Evolutionary conservation across 2,888 invertebrate genomes (phyloP).

Genomic region (Ceratothoa steindachneri): DNA sequence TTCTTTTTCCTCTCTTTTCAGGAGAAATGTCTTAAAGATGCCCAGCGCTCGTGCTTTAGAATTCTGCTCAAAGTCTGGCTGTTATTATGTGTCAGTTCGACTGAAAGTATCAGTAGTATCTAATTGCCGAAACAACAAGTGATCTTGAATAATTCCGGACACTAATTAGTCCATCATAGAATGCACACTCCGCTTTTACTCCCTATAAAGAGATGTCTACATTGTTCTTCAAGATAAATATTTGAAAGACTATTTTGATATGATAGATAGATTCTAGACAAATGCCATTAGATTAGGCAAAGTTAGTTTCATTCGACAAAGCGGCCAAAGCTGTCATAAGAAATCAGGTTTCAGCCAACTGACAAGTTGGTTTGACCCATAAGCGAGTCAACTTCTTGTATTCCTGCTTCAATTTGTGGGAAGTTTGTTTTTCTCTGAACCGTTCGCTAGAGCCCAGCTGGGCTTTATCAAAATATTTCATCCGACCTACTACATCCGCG

Average conservation of each 20-base stretch:
- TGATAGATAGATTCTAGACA: neutral
- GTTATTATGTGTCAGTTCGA: neutral
- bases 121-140: neutral
- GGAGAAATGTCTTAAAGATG: neutral
- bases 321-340: neutral
- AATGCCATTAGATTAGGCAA: neutral
- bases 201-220: neutral
- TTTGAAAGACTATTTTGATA: neutral
- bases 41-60: neutral
- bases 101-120: neutral
- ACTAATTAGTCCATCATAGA: too few relatives aligned
- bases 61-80: conserved; percentile 10
- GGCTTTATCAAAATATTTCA: conserved; percentile 22
- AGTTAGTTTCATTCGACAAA: neutral
- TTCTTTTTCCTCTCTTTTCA: too few relatives aligned
- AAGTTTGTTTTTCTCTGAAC: conserved; percentile 16
- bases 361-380: neutral
- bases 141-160: too few relatives aligned
- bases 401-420: neutral
- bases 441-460: conserved; percentile 20
- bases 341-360: neutral
- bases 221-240: neutral
- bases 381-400: too few relatives aligned
- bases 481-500: conserved; percentile 25
- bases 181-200: neutral